Evolutionary conservation across 30 jellyfish, hydroid and myxozoan species (phyloP).

Genomic region (Nemopilema nomurai): DNA sequence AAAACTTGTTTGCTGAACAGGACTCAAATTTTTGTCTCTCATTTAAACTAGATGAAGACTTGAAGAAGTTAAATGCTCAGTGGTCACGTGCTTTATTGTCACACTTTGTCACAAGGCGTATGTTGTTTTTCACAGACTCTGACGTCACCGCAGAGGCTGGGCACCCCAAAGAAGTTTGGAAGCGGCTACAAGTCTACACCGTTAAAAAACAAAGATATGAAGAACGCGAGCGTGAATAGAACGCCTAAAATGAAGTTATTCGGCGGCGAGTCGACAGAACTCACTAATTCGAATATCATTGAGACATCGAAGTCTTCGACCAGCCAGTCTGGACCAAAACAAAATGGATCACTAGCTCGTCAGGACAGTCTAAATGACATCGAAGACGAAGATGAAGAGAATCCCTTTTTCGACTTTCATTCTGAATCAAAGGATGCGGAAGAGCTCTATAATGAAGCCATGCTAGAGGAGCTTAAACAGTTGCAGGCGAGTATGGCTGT

Average conservation of each 20-base stretch:
- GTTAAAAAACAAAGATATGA: slow-evolving; percentile 27
- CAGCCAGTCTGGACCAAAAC: slow-evolving; percentile 6
- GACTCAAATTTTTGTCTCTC: neutral
- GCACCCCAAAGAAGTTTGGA: slow-evolving; percentile 63
- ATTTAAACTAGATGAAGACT: neutral
- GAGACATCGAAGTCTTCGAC: slow-evolving; percentile 13
- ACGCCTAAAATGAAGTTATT: slow-evolving; percentile 36
- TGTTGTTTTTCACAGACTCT: slow-evolving; percentile 61
- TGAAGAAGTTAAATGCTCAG: neutral
- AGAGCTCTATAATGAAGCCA: slow-evolving; percentile 73
- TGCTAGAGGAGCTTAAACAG: slow-evolving; percentile 83
- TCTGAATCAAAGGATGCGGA: slow-evolving; percentile 78
- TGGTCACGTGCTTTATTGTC: neutral
- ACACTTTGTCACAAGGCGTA: neutral
- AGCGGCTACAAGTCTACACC: slow-evolving; percentile 76
- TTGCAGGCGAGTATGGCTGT: slow-evolving; percentile 67
- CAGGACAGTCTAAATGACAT: slow-evolving; percentile 83
- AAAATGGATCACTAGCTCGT: slow-evolving; percentile 20
- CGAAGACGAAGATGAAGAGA: slow-evolving; percentile 86
- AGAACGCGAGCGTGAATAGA: slow-evolving; percentile 20
- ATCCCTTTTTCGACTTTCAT: slow-evolving; percentile 79
- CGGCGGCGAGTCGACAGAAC: slow-evolving; percentile 11
- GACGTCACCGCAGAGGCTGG: slow-evolving; percentile 88
- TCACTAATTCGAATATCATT: slow-evolving; percentile 35
- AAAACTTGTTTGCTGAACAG: neutral